These are phyloP conservation scores for Phocoena phocoena DNA, from an alignment of 2,113 vertebrate genomes.

Conservation along the genomic window DNA sequence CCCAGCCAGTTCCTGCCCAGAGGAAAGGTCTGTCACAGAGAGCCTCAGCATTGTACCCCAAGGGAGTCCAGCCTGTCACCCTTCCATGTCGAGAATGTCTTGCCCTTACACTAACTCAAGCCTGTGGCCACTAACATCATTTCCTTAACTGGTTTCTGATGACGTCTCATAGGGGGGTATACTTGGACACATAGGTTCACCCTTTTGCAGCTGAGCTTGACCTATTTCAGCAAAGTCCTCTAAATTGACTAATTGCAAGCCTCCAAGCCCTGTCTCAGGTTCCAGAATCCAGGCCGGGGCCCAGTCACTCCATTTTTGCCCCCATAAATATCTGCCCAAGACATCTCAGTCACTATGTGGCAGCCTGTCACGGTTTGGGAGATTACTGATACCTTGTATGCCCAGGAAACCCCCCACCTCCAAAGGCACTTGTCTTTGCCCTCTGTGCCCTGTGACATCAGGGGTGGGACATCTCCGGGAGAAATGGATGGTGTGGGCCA, in stretches of 20 bases:
- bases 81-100: neutral
- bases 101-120: neutral
- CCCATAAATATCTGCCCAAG: neutral
- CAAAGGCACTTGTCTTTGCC: conserved; percentile 10
- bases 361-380: neutral
- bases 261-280: neutral
- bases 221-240: neutral
- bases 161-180: neutral
- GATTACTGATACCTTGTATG: neutral
- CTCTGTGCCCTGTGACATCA: neutral
- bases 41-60: neutral
- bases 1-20: conserved; percentile 83
- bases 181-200: neutral
- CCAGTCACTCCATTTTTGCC: neutral
- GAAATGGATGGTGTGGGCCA: neutral
- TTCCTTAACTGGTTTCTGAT: conserved; percentile 1
- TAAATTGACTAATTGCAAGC: neutral
- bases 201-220: conserved; percentile 2
- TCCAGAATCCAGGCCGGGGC: neutral
- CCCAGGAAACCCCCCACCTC: neutral
- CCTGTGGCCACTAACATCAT: neutral
- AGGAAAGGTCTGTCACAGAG: conserved; percentile 31
- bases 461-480: neutral
- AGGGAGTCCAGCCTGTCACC: neutral
- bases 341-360: neutral